Base-by-base conservation (phyloP, 1,140 invertebrate species). In the Aricia agestis region DNA sequence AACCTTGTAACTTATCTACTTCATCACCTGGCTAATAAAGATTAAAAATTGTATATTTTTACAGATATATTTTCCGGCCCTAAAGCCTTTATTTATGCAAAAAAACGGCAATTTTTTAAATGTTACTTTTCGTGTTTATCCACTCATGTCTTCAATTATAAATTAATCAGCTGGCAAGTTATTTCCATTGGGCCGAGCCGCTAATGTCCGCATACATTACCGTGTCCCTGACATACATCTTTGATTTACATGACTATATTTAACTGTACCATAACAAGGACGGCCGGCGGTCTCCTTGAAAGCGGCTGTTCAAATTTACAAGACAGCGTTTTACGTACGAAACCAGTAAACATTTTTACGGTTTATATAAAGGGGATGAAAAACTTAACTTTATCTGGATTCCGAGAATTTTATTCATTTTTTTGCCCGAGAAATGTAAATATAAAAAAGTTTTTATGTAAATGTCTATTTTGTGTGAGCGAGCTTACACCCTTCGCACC, bases 211-310 rank as follows among this genome's bases (percentile, higher is more conserved):
- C 59, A n/a, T 18, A 18, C 58, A 63, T 25, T 63, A 25, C 59
- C 19, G 10, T 25, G 59, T 25, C 59, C 59, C 19, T 63, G 59
- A 63, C 59, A 63, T 25, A 63, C 18, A 63, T 63, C 59, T 63
- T 63, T 63, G 17, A 63, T 63, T 63, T 63, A 63, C 59, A 63
- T 63, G 18, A 63, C 59, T 63, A 63, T 63, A 63, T 63, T 31
- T 63, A 63, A 25, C 45, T 52, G 45, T 11, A 36, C 36, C 13
- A 59, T 59, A 59, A 25, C 59, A 63, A 63, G 59, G 59, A 31
- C 59, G 18, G 6, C 4, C 15, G 15, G 15, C 19, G 19, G 18
- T 63, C 11, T 63, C 59, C 59, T 19, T 19, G 59, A 63, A 19
- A 63, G 9, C 7, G 18, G 18, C 17, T 63, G 19, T 6, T 9